Evolutionary conservation across 2,113 vertebrate species (phyloP), one percentile per base, ranked within the genome.

Genomic region (Dicerorhinus sumatrensis): DNA sequence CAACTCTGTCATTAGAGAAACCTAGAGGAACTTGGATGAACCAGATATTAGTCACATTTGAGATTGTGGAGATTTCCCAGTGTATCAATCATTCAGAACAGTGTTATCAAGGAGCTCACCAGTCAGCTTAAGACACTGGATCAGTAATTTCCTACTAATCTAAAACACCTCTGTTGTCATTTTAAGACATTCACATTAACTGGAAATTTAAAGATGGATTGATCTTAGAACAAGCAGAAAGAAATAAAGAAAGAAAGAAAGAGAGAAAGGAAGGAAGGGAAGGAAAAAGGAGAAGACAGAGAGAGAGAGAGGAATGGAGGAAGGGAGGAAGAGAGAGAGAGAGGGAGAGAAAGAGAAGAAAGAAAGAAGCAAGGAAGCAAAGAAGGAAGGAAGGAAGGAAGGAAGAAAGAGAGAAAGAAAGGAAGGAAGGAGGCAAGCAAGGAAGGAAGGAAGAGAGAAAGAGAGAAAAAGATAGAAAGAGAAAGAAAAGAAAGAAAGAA

Each of bases 271-370:
- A 29, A 63, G 8, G 21, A 11, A 33, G 29, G 42, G 36, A 62
- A 31, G 63, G 39, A 46, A 21, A 48, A 83, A 42, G 39, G 7
- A 75, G 70, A 63, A 63, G 36, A 23, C 7, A 48, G 5, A 46
- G 5, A 18, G 42, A 1, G 2, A 21, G 2, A 9, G 7, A 60
- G 58, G 2, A 60, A n/a, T 13, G 51, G 33, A 21, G 21, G 2
- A 13, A 21, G 12, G n/a, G 33, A 80, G n/a, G 20, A 56, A 80
- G 33, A 9, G 25, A 36, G 21, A n/a, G n/a, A 58, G 4, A 80
- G 13, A 54, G 51, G 20, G 16, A 31, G 5, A 16, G 51, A 76
- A 16, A 27, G 42, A 27, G 25, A 27, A 76, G 23, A 72, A 2
- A 51, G 12, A 10, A 48, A 8, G 48, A 48, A 48, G 10, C 1